phyloP scores from a whole-genome alignment of 64 coral and sea anemone genomes.

The Dendronephthya gigantea region DNA sequence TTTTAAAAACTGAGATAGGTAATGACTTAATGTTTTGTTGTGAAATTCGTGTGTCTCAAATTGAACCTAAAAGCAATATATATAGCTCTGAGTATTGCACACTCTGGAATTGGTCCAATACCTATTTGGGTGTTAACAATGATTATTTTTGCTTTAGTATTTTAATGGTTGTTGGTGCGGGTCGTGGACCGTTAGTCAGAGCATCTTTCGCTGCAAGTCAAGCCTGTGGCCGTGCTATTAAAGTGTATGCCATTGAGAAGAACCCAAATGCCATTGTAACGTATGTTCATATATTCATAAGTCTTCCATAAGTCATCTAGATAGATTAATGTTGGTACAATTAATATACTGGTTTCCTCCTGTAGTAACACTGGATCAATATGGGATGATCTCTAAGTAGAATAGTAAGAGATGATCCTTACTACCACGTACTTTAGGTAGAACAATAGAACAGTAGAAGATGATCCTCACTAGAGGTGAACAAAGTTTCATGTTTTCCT shows the following conservation, averaged over 20 bases:
- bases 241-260: conserved; percentile 85
- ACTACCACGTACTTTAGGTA: too few relatives aligned
- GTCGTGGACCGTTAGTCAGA: conserved; percentile 72
- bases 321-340: not conserved
- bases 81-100: too few relatives aligned
- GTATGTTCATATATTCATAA: conserved; percentile 44
- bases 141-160: conserved; percentile 31
- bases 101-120: too few relatives aligned
- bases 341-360: not conserved
- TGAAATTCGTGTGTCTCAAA: too few relatives aligned
- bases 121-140: too few relatives aligned
- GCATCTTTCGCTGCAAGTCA: conserved; percentile 66
- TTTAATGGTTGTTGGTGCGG: conserved; percentile 89
- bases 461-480: too few relatives aligned
- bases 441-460: too few relatives aligned
- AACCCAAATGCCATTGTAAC: conserved; percentile 90
- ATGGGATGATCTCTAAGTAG: too few relatives aligned
- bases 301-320: too few relatives aligned
- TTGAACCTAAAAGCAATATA: not conserved
- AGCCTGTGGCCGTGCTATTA: conserved; percentile 56
- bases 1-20: too few relatives aligned
- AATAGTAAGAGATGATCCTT: too few relatives aligned
- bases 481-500: not conserved
- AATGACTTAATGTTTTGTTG: too few relatives aligned
- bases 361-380: not conserved